Conservation (phyloP, 2,888 invertebrate species). For the Pandemis heparana region DNA sequence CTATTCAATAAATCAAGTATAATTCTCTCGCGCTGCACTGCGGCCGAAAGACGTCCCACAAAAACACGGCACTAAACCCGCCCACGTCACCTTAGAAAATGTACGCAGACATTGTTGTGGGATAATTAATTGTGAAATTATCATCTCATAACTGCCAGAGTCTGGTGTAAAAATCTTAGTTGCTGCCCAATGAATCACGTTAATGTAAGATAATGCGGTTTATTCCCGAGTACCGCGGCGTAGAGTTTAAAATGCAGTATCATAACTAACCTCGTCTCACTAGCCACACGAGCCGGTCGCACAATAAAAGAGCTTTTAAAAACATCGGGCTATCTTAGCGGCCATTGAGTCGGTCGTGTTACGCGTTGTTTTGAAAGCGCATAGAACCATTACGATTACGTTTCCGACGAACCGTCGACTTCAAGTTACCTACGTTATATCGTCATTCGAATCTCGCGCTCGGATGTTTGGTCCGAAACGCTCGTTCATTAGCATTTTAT, state of each 20-base stretch:
- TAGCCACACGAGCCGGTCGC: slow-evolving; percentile 53
- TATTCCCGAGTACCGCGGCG: slow-evolving; percentile 31
- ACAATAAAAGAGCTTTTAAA: slow-evolving; percentile 84
- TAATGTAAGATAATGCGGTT: slow-evolving; percentile 48
- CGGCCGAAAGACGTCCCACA: slow-evolving; percentile 29
- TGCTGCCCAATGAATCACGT: slow-evolving; percentile 58
- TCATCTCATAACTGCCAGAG: slow-evolving; percentile 47
- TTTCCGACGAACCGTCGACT: slow-evolving; percentile 83
- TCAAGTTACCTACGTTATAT: slow-evolving; percentile 81
- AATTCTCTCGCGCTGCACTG: slow-evolving; percentile 10
- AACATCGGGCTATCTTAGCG: slow-evolving; percentile 77
- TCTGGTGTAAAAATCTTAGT: slow-evolving; percentile 53
- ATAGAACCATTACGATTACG: slow-evolving; percentile 79
- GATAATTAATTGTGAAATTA: slow-evolving; percentile 39
- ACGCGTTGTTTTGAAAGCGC: slow-evolving; percentile 83
- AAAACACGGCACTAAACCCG: slow-evolving; percentile 26
- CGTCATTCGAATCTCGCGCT: slow-evolving; percentile 84
- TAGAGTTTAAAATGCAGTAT: slow-evolving; percentile 45
- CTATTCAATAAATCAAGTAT: slow-evolving; percentile 35
- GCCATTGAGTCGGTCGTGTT: slow-evolving; percentile 76
- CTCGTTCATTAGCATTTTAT: slow-evolving; percentile 85
- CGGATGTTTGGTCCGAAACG: slow-evolving; percentile 84
- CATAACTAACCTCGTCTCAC: slow-evolving; percentile 29
- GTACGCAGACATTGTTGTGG: slow-evolving; percentile 34
- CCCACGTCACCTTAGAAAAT: slow-evolving; percentile 33